Evolutionary conservation across 2,888 invertebrate genomes (phyloP), one percentile per base, ranked within the genome.

Genomic region (Brachyptera risi): DNA sequence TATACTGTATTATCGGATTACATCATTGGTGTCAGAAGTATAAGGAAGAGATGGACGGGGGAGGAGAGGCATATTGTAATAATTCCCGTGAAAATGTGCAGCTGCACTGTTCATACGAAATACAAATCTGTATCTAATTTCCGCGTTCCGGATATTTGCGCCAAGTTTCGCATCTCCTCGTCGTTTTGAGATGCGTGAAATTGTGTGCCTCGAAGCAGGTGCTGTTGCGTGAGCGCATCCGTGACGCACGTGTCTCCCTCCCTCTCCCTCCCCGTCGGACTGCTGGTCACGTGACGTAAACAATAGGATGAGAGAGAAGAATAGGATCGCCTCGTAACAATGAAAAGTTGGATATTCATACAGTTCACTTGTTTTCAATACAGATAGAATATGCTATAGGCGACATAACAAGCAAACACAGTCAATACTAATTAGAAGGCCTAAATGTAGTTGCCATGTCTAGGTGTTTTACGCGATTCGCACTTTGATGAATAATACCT

Each of bases 331-430:
- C 17, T 44, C 58, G 42, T 58, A 58, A 62, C 61, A 62, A 62
- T 58, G 51, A 26, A 35, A 15, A 51, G 54, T 37, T n/a, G n/a
- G 59, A 57, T 47, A 57, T 61, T 49, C 59, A 51, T 56, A 37
- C 35, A 60, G 60, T 63, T 63, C 63, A 63, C 63, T 60, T 63
- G 63, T 56, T 60, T 60, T 60, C 42, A 58, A 60, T 60, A n/a
- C n/a, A n/a, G n/a, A n/a, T n/a, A n/a, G n/a, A n/a, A n/a, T n/a
- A n/a, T n/a, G n/a, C n/a, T n/a, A n/a, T n/a, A n/a, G n/a, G n/a
- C n/a, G n/a, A n/a, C n/a, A n/a, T n/a, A n/a, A n/a, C n/a, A n/a
- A n/a, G n/a, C n/a, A n/a, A n/a, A n/a, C n/a, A n/a, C n/a, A n/a
- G n/a, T n/a, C n/a, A n/a, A n/a, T n/a, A n/a, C n/a, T n/a, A n/a